phyloP scores from a whole-genome alignment of 2,113 vertebrate species.

The Pyrgilauda ruficollis region DNA sequence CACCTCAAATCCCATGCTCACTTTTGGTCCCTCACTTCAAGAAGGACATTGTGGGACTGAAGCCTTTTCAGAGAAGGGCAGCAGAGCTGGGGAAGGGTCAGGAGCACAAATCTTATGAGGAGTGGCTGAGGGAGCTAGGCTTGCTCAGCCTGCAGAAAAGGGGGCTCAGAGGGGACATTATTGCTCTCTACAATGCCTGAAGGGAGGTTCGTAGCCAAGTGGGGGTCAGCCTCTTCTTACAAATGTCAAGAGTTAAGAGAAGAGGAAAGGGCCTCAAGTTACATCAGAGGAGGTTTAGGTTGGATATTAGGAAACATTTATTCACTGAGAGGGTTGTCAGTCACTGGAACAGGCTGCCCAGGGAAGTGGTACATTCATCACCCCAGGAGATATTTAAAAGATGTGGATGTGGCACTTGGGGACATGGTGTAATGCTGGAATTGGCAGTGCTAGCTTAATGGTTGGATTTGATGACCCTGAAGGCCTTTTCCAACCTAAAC shows the following conservation, averaged over 20 bases:
- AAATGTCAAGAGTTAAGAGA: not conserved
- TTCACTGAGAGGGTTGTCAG: not conserved
- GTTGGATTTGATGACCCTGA: not conserved
- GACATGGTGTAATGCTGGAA: not conserved
- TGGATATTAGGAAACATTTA: not conserved
- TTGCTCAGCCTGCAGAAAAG: not conserved
- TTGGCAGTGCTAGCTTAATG: not conserved
- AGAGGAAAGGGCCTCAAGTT: not conserved
- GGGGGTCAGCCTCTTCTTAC: rapidly evolving
- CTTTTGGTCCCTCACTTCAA: not conserved
- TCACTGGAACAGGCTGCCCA: not conserved
- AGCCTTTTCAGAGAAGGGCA: not conserved
- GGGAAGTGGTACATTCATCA: not conserved
- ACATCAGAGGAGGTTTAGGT: not conserved
- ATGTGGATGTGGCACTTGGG: not conserved
- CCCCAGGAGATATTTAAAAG: not conserved
- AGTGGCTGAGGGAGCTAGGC: rapidly evolving
- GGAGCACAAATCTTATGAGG: not conserved
- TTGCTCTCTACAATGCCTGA: not conserved
- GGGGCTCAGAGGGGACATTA: not conserved
- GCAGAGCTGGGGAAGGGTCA: rapidly evolving
- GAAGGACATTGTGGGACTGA: not conserved
- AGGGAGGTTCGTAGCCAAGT: not conserved
- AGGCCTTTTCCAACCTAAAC: not conserved
- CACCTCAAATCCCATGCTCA: not conserved